Evolutionary conservation across 2,113 vertebrate species (phyloP).

Genomic region (Percina caprodes): DNA sequence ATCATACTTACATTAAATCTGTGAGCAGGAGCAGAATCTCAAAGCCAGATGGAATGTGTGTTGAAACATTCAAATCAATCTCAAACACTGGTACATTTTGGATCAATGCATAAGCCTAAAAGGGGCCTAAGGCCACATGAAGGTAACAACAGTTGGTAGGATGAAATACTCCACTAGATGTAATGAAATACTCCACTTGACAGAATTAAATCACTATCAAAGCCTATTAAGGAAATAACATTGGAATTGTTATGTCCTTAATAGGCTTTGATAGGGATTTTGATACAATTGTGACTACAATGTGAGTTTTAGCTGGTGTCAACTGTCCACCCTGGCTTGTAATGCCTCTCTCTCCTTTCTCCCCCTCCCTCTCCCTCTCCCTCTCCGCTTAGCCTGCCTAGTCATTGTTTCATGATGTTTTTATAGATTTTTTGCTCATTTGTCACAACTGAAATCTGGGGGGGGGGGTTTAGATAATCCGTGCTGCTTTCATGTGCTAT

Average conservation of each 20-base stretch:
- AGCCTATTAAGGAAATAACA: too few relatives aligned
- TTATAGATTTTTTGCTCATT: conserved; percentile 57
- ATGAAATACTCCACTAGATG: too few relatives aligned
- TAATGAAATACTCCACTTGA: too few relatives aligned
- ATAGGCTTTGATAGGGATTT: too few relatives aligned
- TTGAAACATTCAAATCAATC: neutral
- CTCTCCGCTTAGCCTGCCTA: conserved; percentile 65
- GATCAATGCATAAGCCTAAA: neutral
- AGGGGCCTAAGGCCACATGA: neutral
- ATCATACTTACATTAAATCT: neutral
- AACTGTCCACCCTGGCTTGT: conserved; percentile 2
- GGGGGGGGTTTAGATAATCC: conserved; percentile 40
- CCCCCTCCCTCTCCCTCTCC: too few relatives aligned
- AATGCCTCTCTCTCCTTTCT: conserved; percentile 1
- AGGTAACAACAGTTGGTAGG: neutral
- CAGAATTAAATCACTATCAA: too few relatives aligned
- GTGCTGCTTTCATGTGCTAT: conserved; percentile 44
- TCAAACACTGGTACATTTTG: neutral
- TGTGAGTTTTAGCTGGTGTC: neutral
- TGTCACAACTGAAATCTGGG: conserved; percentile 65
- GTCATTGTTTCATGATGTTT: conserved; percentile 67
- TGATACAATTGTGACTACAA: too few relatives aligned
- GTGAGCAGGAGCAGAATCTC: neutral
- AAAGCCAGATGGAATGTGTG: neutral
- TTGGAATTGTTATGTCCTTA: too few relatives aligned